Conservation (phyloP, 2,888 invertebrate genomes). For the Agrypnus murinus region DNA sequence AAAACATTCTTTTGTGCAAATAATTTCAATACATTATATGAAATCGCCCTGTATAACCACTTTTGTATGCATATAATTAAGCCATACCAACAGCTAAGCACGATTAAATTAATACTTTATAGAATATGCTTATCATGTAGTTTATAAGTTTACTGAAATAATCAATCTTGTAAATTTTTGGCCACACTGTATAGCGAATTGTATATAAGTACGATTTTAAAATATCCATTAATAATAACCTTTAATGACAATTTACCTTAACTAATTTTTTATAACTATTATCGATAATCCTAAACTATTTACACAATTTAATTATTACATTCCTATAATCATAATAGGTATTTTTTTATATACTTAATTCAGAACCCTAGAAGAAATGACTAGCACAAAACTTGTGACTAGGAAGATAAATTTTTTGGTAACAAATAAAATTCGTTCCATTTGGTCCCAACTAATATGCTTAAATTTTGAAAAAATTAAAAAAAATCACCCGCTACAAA, state of each 20-base stretch:
- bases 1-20: too few species aligned
- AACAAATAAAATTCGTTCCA: conserved; percentile 37
- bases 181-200: conserved; percentile 2
- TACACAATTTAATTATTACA: background rate
- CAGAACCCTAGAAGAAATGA: conserved; percentile 7
- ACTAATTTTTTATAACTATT: conserved; percentile 3
- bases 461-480: conserved; percentile 49
- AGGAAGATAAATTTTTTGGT: conserved; percentile 14
- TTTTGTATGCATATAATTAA: too few species aligned
- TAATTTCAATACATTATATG: too few species aligned
- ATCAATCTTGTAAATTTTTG: background rate
- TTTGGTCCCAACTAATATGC: conserved; percentile 68
- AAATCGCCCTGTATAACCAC: too few species aligned
- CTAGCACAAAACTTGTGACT: conserved; percentile 27
- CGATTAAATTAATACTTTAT: too few species aligned
- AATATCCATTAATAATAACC: background rate
- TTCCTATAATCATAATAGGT: too few species aligned
- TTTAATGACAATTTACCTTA: conserved; percentile 16
- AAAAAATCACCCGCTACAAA: conserved; percentile 31
- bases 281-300: conserved; percentile 2
- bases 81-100: too few species aligned
- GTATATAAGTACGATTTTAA: conserved; percentile 1
- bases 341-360: too few species aligned
- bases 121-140: too few species aligned
- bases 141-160: too few species aligned